These are phyloP conservation scores for Takifugu flavidus DNA, from an alignment of 2,113 vertebrate genomes.

Conservation along the genomic window DNA sequence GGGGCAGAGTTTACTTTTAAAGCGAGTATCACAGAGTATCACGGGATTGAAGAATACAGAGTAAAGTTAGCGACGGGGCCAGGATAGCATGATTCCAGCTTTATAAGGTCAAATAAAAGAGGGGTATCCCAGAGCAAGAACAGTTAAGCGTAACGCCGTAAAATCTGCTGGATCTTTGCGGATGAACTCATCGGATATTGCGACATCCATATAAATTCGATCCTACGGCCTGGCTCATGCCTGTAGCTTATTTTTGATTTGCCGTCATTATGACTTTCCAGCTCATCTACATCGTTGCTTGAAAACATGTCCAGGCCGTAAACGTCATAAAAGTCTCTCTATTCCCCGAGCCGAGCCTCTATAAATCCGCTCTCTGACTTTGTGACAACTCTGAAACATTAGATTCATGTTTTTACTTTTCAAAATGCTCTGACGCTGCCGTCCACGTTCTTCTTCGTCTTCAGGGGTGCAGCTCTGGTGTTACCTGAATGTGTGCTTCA, in stretches of 20 bases:
- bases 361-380: slow-evolving; percentile 31
- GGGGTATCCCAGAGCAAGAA: slow-evolving; percentile 19
- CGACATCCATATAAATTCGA: slow-evolving; percentile 5
- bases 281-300: slow-evolving; percentile 15
- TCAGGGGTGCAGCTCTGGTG: slow-evolving; percentile 5
- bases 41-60: neutral
- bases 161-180: slow-evolving; percentile 9
- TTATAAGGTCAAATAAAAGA: slow-evolving; percentile 25
- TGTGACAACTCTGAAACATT: slow-evolving; percentile 50
- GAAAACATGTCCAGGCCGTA: slow-evolving; percentile 26
- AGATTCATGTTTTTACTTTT: slow-evolving; percentile 42
- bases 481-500: too few species aligned
- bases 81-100: slow-evolving; percentile 41
- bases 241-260: slow-evolving; percentile 9
- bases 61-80: slow-evolving; percentile 41
- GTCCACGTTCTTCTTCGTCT: slow-evolving; percentile 24
- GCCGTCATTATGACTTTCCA: neutral
- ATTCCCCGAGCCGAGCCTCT: slow-evolving; percentile 8
- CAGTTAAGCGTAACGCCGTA: slow-evolving; percentile 16
- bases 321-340: slow-evolving; percentile 22
- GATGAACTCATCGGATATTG: slow-evolving; percentile 16
- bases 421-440: slow-evolving; percentile 14
- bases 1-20: slow-evolving; percentile 8
- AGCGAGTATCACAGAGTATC: slow-evolving; percentile 16
- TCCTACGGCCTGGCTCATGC: slow-evolving; percentile 6